A percentile compares a stretch with the other conserved stretches of the same genome.
phyloP scores from a whole-genome alignment of 2,888 invertebrate genomes.

The Apamea monoglypha region DNA sequence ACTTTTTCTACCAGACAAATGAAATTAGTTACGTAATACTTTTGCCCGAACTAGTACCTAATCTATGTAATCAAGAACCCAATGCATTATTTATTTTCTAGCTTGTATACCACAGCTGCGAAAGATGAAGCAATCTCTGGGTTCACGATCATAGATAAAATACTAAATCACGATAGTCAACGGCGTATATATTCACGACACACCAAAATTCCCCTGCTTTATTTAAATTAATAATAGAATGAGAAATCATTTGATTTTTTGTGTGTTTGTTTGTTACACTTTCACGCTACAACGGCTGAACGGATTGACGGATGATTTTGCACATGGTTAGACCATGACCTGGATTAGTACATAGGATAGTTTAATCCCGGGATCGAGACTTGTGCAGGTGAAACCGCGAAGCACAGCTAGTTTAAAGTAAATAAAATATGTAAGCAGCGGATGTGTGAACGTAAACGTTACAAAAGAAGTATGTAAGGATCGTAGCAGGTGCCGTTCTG shows the following conservation, averaged over 20 bases:
- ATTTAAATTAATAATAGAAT: background rate
- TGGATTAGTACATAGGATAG: background rate
- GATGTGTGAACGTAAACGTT: background rate
- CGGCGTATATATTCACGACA: background rate
- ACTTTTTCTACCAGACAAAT: conserved; percentile 6
- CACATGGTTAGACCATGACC: background rate
- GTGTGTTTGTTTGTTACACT: background rate
- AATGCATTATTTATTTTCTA: background rate
- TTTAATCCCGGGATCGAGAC: background rate
- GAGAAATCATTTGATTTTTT: background rate
- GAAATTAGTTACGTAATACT: conserved; percentile 5
- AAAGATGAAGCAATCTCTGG: background rate
- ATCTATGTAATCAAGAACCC: conserved; percentile 13
- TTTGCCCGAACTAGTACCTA: conserved; percentile 9
- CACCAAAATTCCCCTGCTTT: background rate
- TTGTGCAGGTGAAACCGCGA: background rate
- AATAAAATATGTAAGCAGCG: background rate
- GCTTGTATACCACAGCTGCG: background rate
- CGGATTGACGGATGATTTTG: background rate
- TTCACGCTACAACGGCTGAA: background rate
- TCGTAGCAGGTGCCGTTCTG: background rate
- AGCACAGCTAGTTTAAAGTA: background rate
- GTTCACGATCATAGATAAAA: background rate
- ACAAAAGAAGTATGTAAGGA: background rate
- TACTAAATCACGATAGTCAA: background rate